phyloP scores from a whole-genome alignment of 1,140 invertebrate species.

The Neuroterus valhalla region DNA sequence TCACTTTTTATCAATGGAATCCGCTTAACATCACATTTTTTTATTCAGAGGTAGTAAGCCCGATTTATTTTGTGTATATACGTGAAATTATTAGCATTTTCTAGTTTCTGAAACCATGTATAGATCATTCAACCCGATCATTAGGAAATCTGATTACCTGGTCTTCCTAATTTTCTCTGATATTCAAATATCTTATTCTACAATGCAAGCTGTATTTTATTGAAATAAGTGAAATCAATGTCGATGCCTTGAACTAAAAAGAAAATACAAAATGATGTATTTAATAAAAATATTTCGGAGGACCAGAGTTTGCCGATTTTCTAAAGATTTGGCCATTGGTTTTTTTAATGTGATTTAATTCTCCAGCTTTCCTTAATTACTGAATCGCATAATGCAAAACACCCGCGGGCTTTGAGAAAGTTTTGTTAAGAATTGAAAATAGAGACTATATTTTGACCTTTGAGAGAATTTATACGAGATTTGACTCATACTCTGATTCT shows the following conservation, averaged over 20 bases:
- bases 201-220: too few relatives aligned
- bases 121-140: background rate
- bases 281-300: background rate
- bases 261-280: background rate
- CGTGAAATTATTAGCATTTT: slow-evolving; percentile 3
- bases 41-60: background rate
- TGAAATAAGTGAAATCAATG: too few relatives aligned
- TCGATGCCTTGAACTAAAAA: background rate
- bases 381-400: slow-evolving; percentile 17
- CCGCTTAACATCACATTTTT: background rate
- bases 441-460: background rate
- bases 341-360: slow-evolving; percentile 26
- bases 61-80: background rate
- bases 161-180: background rate
- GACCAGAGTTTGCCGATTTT: background rate
- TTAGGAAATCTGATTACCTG: background rate
- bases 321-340: background rate
- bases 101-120: background rate
- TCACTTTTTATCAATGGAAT: background rate
- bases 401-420: background rate
- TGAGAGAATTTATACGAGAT: slow-evolving; percentile 17
- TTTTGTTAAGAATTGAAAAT: slow-evolving; percentile 10
- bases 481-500: slow-evolving; percentile 37
- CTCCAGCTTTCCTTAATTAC: background rate
- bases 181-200: background rate